Conservation (phyloP, 2,113 vertebrate species). For the Triplophysa dalaica region DNA sequence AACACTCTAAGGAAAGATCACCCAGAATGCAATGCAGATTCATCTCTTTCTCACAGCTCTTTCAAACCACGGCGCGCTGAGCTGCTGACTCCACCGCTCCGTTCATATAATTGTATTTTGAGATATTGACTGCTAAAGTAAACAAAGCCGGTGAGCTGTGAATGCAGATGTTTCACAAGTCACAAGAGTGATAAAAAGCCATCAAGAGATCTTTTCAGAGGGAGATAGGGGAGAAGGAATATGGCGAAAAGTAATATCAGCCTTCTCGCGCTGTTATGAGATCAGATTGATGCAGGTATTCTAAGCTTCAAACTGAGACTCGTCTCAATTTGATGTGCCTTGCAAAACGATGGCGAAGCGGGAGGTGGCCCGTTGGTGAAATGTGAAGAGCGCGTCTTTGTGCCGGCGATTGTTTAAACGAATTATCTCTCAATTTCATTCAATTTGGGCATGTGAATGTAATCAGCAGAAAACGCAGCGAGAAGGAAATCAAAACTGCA, state of each 20-base stretch:
- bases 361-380: background rate
- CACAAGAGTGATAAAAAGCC: background rate
- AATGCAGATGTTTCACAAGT: conserved; percentile 9
- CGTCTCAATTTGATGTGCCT: background rate
- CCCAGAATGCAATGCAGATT: conserved; percentile 26
- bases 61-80: conserved; percentile 4
- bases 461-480: conserved; percentile 48
- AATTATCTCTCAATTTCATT: conserved; percentile 55
- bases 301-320: background rate
- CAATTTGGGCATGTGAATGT: conserved; percentile 36
- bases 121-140: conserved; percentile 16
- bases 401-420: conserved; percentile 33
- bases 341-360: background rate
- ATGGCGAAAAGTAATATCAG: background rate
- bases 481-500: conserved; percentile 44
- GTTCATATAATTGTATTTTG: conserved; percentile 23
- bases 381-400: background rate
- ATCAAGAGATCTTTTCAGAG: background rate
- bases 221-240: background rate
- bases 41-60: background rate
- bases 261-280: background rate
- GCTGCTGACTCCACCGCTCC: background rate
- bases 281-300: background rate
- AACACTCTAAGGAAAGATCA: conserved; percentile 27
- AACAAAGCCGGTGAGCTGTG: conserved; percentile 25